Evolutionary conservation across 2,797 vertebrate species (phyloP).

Genomic region (Rhinella marina): DNA sequence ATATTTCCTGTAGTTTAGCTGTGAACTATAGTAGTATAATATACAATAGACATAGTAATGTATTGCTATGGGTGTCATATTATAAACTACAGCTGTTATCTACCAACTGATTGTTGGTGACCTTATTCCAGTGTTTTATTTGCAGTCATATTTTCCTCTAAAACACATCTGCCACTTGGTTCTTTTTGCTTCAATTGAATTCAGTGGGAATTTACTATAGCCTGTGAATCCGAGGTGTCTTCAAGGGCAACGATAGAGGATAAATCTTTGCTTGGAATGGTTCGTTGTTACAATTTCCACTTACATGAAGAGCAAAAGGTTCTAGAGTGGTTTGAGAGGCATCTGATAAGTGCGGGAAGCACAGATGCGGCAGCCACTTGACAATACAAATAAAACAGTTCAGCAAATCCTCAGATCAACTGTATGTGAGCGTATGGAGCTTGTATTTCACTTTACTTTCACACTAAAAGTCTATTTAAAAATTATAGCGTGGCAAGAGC

Average conservation of each 20-base stretch:
- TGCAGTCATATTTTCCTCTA: slow-evolving; percentile 34
- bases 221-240: slow-evolving; percentile 45
- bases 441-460: slow-evolving; percentile 36
- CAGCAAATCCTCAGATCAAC: slow-evolving; percentile 43
- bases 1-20: background rate
- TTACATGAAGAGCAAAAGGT: slow-evolving; percentile 47
- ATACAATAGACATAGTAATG: background rate
- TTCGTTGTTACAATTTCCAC: slow-evolving; percentile 45
- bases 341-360: slow-evolving; percentile 42
- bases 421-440: slow-evolving; percentile 19
- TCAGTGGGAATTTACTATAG: slow-evolving; percentile 46
- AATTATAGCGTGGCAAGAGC: background rate
- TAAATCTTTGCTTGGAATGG: slow-evolving; percentile 50
- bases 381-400: slow-evolving; percentile 50
- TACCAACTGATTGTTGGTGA: slow-evolving; percentile 34
- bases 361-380: slow-evolving; percentile 43
- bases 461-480: slow-evolving; percentile 33
- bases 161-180: slow-evolving; percentile 42
- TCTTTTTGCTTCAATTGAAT: slow-evolving; percentile 47
- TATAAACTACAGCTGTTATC: slow-evolving; percentile 39
- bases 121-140: slow-evolving; percentile 26
- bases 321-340: slow-evolving; percentile 36
- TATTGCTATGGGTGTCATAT: slow-evolving; percentile 20
- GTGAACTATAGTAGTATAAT: background rate
- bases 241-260: slow-evolving; percentile 47